phyloP scores from a whole-genome alignment of 2,888 invertebrate species.

The Amaurobius ferox region DNA sequence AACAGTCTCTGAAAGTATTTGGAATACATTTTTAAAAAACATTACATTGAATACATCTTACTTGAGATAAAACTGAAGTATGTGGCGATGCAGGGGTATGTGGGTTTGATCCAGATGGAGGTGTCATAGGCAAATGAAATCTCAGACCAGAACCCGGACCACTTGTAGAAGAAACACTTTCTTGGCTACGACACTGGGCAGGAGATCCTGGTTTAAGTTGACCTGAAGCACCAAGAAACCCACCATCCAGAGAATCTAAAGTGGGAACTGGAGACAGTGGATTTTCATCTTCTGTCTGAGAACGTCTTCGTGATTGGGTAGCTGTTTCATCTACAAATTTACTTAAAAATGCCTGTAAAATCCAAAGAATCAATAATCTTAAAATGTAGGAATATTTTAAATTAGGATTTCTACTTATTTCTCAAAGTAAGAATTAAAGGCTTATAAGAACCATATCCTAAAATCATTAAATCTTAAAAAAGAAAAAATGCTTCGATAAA shows the following conservation, averaged over 20 bases:
- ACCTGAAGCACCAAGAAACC: constrained; percentile 76
- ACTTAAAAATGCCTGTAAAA: constrained; percentile 86
- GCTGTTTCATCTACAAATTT: constrained; percentile 95
- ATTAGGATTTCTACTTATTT: too few relatives aligned
- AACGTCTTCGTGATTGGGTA: constrained; percentile 84
- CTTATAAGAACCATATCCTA: too few relatives aligned
- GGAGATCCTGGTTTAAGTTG: constrained; percentile 75
- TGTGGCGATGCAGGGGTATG: constrained; percentile 91
- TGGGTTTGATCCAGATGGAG: constrained; percentile 87
- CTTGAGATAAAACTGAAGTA: constrained; percentile 79
- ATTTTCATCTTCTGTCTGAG: constrained; percentile 96
- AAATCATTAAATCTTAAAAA: too few relatives aligned
- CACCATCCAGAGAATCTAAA: constrained; percentile 83
- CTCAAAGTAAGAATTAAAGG: too few relatives aligned
- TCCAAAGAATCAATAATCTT: too few relatives aligned
- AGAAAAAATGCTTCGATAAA: too few relatives aligned
- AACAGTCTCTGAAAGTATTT: too few relatives aligned
- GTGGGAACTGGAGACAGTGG: constrained; percentile 92
- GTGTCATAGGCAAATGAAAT: constrained; percentile 91
- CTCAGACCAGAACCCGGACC: constrained; percentile 74
- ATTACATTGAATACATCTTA: too few relatives aligned
- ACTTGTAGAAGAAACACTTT: constrained; percentile 78
- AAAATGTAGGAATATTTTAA: too few relatives aligned
- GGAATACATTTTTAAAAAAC: too few relatives aligned
- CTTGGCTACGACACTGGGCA: constrained; percentile 73